Evolutionary conservation across 23 tunicate species (phyloP).

Genomic region (Clavelina lepadiformis): DNA sequence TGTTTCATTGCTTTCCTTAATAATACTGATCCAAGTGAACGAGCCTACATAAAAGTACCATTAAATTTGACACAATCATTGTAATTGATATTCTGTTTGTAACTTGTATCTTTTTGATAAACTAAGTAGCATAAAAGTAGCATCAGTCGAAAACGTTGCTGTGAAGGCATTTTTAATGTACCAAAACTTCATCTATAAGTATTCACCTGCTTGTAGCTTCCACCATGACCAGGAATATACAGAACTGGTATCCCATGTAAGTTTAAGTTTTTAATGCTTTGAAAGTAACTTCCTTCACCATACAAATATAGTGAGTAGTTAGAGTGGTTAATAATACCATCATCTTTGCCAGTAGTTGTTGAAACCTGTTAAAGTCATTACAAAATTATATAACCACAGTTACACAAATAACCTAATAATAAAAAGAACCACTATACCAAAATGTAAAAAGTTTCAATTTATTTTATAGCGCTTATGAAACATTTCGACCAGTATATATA

Average conservation of each 20-base stretch:
- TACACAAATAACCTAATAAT: neutral
- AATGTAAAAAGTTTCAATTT: neutral
- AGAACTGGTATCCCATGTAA: constrained; percentile 74
- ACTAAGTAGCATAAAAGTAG: too few species aligned
- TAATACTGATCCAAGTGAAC: constrained; percentile 80
- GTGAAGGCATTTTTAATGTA: too few species aligned
- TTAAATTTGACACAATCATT: too few species aligned
- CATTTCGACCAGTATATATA: too few species aligned
- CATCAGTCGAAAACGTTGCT: too few species aligned
- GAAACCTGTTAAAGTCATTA: neutral
- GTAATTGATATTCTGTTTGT: too few species aligned
- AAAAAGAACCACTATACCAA: neutral
- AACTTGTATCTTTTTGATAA: too few species aligned
- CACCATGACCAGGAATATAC: constrained; percentile 84
- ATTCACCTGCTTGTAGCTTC: constrained; percentile 81
- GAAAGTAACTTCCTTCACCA: constrained; percentile 79
- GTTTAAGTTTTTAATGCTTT: constrained; percentile 26
- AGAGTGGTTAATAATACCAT: constrained; percentile 1
- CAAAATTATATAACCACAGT: neutral
- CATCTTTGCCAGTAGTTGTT: neutral
- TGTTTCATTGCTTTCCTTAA: constrained; percentile 38
- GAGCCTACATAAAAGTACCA: constrained; percentile 36
- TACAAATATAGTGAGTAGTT: constrained; percentile 57
- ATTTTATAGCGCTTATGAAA: neutral
- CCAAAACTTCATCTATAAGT: neutral